These are phyloP conservation scores for Busseola fusca DNA, from an alignment of 2,888 invertebrate genomes.

Conservation along the genomic window DNA sequence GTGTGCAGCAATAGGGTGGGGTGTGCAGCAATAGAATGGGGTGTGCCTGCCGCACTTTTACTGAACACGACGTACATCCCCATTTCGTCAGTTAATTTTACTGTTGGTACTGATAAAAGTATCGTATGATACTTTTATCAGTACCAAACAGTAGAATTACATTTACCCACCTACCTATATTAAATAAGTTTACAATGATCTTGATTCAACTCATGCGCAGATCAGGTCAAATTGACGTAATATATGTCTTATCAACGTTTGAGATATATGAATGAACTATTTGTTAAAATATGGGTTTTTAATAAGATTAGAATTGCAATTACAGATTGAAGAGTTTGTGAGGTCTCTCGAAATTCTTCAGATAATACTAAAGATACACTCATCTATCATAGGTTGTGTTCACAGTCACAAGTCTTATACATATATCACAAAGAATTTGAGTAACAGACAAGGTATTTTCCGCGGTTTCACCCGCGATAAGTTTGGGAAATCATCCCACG, in stretches of 20 bases:
- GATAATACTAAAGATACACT: neutral
- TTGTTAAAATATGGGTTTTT: neutral
- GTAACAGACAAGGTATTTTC: neutral
- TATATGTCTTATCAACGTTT: neutral
- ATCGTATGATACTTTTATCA: neutral
- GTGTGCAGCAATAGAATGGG: too few species aligned
- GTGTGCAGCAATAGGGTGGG: too few species aligned
- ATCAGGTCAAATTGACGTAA: slow-evolving; percentile 17
- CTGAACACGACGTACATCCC: too few species aligned
- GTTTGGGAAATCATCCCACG: neutral
- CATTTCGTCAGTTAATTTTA: too few species aligned
- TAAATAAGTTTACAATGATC: neutral
- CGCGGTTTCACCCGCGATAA: neutral
- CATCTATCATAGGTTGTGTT: neutral
- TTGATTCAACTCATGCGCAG: slow-evolving; percentile 12
- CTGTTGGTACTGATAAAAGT: too few species aligned
- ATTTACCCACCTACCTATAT: neutral
- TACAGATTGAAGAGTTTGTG: neutral
- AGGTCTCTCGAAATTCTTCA: neutral
- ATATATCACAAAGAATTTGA: neutral
- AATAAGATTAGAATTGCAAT: neutral
- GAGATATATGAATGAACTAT: neutral
- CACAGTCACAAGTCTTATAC: neutral
- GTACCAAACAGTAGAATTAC: too few species aligned
- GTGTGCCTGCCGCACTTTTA: too few species aligned